A percentile compares a stretch with the other conserved stretches of the same genome.
Evolutionary conservation across 2,888 invertebrate genomes (phyloP).

Genomic region (Macrophya annulata): DNA sequence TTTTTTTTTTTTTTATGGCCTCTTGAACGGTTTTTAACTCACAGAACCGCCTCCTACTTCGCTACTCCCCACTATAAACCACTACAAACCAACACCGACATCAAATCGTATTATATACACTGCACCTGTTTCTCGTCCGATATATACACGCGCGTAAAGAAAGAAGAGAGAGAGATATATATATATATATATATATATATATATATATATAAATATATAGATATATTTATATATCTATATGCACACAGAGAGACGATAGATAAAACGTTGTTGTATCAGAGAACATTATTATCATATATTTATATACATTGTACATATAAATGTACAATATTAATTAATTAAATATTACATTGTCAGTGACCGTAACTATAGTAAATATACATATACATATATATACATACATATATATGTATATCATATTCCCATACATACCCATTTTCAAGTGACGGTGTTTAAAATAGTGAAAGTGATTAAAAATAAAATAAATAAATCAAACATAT

Average conservation of each 20-base stretch:
- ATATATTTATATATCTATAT: neutral
- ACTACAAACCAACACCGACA: neutral
- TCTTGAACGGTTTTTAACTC: conserved; percentile 66
- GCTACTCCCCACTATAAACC: neutral
- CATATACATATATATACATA: neutral
- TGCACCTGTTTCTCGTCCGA: conserved; percentile 21
- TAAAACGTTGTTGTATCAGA: neutral
- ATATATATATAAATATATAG: neutral
- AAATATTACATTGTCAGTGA: conserved; percentile 44
- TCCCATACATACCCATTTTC: conserved; percentile 58
- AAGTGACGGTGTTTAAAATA: conserved; percentile 70
- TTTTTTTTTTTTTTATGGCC: conserved; percentile 67
- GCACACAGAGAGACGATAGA: neutral
- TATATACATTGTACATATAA: neutral
- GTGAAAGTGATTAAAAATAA: conserved; percentile 13
- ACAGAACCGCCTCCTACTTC: conserved; percentile 18
- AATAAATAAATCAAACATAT: neutral
- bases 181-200: neutral
- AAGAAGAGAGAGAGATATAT: neutral
- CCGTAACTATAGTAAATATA: conserved; percentile 52
- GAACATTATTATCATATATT: neutral
- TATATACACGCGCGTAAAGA: neutral
- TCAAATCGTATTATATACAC: neutral
- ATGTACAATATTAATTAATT: conserved; percentile 1
- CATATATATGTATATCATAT: neutral